phyloP scores from a whole-genome alignment of 1,140 invertebrate genomes.

The Coboldia fuscipes region DNA sequence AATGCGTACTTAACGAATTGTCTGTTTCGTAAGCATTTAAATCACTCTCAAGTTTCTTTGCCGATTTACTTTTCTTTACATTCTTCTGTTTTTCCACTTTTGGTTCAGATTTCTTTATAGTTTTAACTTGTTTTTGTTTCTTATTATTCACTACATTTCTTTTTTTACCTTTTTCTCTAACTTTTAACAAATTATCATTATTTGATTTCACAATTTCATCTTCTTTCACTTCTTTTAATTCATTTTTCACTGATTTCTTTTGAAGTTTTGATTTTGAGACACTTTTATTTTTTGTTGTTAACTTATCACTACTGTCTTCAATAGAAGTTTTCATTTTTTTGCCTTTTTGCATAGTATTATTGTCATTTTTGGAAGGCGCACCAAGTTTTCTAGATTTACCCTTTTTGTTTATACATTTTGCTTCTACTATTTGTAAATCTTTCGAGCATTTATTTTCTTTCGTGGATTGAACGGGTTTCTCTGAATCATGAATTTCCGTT shows the following conservation, averaged over 20 bases:
- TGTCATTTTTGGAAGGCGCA: slow-evolving; percentile 27
- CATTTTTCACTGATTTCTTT: slow-evolving; percentile 13
- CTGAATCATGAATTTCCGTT: slow-evolving; percentile 3
- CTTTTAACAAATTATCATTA: slow-evolving; percentile 5
- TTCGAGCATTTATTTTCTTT: slow-evolving; percentile 5
- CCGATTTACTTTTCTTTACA: slow-evolving; percentile 19
- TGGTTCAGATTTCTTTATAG: slow-evolving; percentile 7
- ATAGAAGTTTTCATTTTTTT: slow-evolving; percentile 10
- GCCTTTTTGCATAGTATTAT: slow-evolving; percentile 19
- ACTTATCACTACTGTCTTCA: not conserved
- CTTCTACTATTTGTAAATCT: slow-evolving; percentile 18
- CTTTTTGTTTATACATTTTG: slow-evolving; percentile 22
- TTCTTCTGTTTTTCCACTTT: slow-evolving; percentile 10
- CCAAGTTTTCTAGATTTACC: slow-evolving; percentile 24
- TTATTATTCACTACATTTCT: slow-evolving; percentile 7
- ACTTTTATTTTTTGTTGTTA: not conserved
- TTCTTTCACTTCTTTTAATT: slow-evolving; percentile 20
- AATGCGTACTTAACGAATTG: not conserved
- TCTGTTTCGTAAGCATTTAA: slow-evolving; percentile 11
- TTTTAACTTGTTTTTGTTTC: slow-evolving; percentile 4
- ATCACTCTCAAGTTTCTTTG: slow-evolving; percentile 17
- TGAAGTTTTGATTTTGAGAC: slow-evolving; percentile 1
- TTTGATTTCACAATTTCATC: slow-evolving; percentile 14
- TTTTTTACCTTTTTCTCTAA: slow-evolving; percentile 5
- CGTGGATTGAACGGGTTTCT: not conserved